A percentile compares a stretch with the other conserved stretches of the same genome.
These are phyloP conservation scores for Cyclina sinensis DNA, from an alignment of 1,140 invertebrate genomes.

Conservation along the genomic window DNA sequence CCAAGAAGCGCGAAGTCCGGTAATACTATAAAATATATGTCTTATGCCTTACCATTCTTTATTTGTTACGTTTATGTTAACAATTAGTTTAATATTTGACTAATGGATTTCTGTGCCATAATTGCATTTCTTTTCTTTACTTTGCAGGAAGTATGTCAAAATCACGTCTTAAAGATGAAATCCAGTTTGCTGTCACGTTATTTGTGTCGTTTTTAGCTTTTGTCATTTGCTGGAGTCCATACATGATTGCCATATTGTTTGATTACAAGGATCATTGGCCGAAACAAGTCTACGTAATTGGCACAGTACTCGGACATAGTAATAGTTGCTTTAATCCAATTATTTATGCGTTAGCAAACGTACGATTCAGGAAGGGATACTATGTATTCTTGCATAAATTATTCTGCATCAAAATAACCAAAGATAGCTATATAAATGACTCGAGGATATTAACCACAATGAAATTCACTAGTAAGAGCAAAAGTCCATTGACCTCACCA, in stretches of 20 bases:
- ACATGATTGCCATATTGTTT: slow-evolving; percentile 45
- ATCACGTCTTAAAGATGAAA: slow-evolving; percentile 44
- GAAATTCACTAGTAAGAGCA: slow-evolving; percentile 35
- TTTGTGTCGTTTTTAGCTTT: slow-evolving; percentile 56
- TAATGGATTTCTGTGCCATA: no score
- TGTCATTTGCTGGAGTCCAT: slow-evolving; percentile 45
- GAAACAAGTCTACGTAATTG: slow-evolving; percentile 52
- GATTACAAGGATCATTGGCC: slow-evolving; percentile 57
- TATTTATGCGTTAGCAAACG: slow-evolving; percentile 47
- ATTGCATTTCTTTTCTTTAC: no score
- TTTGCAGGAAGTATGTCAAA: slow-evolving; percentile 41
- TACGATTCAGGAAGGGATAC: slow-evolving; percentile 55
- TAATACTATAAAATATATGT: no score
- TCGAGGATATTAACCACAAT: slow-evolving; percentile 4
- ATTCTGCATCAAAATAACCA: slow-evolving; percentile 58
- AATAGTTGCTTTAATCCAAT: slow-evolving; percentile 60
- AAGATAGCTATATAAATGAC: slow-evolving; percentile 32
- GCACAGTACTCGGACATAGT: slow-evolving; percentile 54
- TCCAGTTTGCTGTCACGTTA: slow-evolving; percentile 56
- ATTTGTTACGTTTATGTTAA: no score
- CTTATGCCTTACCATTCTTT: no score
- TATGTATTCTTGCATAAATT: slow-evolving; percentile 61
- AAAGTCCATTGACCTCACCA: slow-evolving; percentile 2
- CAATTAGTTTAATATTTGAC: no score
- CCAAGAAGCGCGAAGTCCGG: no score